Evolutionary conservation across 2,797 vertebrate genomes (phyloP), one percentile per base, ranked within the genome.

Genomic region (Borostomias antarcticus): DNA sequence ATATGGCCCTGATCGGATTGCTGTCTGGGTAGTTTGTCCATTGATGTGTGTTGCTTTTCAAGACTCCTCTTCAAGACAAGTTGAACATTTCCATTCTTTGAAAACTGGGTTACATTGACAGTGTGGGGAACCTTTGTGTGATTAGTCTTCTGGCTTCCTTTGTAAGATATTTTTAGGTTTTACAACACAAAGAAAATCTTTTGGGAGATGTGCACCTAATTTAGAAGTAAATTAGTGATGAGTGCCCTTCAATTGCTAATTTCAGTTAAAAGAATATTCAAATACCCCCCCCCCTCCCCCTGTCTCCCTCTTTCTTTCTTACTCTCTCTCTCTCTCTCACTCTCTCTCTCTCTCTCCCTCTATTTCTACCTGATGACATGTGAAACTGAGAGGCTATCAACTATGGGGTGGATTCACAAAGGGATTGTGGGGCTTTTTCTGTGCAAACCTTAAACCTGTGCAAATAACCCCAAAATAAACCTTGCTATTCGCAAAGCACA

Each of bases 121-220:
- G 68, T 69, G 68, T 73, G 68, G 62, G 65, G 23, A 65, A 68
- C 69, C 64, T 58, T 64, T 53, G 33, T 72, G 50, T 64, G 30
- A 74, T 82, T 79, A n/a, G 52, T 66, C 8, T 11, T 58, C 82
- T 54, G 1, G 15, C 57, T 74, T 79, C 51, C 37, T 58, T 58
- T 64, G 69, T 62, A 56, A 67, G 73, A 75, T 88, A 90, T 87
- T 86, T 88, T 88, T 89, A 88, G 88, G 62, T 59, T 76, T 74
- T 74, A 81, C 78, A 79, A 87, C 86, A 28, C 78, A 82, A 73
- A 77, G 76, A 33, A 74, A 75, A 79, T 78, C 88, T 85, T 82
- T 72, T 29, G 88, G 88, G 89, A 90, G 78, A 80, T 53, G 63
- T 59, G 58, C 61, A 79, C 78, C 88, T 74, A 69, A 88, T 83